Conservation (phyloP, 2,888 invertebrate species). For the Himalopsyche japonica region DNA sequence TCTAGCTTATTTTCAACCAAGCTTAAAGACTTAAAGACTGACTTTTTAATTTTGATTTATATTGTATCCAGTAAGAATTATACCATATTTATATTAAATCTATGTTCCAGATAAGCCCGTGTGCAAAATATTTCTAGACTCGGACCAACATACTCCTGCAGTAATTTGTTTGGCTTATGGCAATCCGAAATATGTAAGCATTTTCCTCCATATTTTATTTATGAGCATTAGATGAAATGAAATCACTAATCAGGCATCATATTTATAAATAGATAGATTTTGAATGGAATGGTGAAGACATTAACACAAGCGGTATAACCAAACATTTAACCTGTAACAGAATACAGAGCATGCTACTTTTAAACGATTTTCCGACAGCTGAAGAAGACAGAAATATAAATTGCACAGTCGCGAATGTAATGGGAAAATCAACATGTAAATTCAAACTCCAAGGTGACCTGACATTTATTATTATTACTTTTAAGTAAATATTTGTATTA, state of each 20-base stretch:
- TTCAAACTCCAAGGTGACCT: not conserved
- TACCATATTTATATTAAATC: too few relatives aligned
- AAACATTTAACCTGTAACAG: not conserved
- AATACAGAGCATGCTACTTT: not conserved
- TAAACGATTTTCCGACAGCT: not conserved
- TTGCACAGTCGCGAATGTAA: not conserved
- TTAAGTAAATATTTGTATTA: not conserved
- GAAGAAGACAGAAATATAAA: not conserved
- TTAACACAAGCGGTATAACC: not conserved
- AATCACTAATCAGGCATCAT: not conserved
- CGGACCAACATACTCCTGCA: not conserved
- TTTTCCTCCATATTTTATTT: not conserved
- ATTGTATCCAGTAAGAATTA: not conserved
- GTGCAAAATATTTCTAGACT: not conserved
- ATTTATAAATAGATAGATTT: not conserved
- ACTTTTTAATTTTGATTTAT: not conserved
- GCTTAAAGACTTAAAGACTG: not conserved
- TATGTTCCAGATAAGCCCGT: not conserved
- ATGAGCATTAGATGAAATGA: not conserved
- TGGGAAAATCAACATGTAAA: not conserved
- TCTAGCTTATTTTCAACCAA: too few relatives aligned
- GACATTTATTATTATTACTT: not conserved
- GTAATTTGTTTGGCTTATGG: not conserved
- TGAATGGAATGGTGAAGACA: not conserved
- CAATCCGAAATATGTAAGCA: not conserved